phyloP scores from a whole-genome alignment of 2,113 vertebrate species.

The Syrrhaptes paradoxus region DNA sequence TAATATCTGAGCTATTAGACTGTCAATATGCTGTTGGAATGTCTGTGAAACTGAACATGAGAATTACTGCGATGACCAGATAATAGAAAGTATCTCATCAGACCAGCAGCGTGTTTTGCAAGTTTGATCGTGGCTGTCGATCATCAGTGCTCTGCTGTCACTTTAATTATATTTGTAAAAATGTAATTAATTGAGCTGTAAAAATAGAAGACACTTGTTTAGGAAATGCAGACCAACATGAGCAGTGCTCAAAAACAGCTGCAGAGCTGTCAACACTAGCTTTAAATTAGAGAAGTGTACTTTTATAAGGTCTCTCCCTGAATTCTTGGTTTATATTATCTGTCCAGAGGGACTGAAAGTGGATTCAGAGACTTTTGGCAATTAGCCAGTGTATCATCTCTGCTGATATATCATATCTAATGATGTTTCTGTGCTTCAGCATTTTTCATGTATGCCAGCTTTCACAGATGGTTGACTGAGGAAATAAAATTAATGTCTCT shows the following conservation, averaged over 20 bases:
- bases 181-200: background rate
- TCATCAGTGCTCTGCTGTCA: background rate
- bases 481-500: background rate
- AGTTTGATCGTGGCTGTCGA: background rate
- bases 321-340: background rate
- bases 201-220: background rate
- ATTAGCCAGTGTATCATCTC: background rate
- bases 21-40: background rate
- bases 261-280: background rate
- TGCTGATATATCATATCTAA: background rate
- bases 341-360: background rate
- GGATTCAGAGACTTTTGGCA: background rate
- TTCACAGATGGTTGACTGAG: background rate
- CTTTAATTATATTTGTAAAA: background rate
- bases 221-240: background rate
- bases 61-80: background rate
- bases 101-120: background rate
- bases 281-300: background rate
- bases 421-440: background rate
- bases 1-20: background rate
- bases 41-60: background rate
- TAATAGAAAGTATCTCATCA: background rate
- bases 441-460: background rate
- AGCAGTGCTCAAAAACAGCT: background rate
- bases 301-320: background rate